A percentile compares a stretch with the other conserved stretches of the same genome.
These are phyloP conservation scores for Montipora capitata DNA, from an alignment of 92 coral and sea anemone genomes.

Conservation along the genomic window DNA sequence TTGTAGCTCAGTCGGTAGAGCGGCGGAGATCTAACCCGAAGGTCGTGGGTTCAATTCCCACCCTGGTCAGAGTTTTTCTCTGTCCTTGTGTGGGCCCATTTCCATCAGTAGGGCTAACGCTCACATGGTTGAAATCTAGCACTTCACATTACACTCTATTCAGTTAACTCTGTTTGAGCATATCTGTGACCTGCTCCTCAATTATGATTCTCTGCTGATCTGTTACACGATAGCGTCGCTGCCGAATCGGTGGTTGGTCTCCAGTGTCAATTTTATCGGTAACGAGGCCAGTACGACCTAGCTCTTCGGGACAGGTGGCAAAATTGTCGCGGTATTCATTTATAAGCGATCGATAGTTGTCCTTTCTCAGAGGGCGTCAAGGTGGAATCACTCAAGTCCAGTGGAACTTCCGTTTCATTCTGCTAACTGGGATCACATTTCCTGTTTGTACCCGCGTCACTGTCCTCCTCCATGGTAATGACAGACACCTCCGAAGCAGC, in stretches of 20 bases:
- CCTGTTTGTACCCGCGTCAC: background rate
- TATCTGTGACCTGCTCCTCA: background rate
- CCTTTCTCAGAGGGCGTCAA: constrained; percentile 7
- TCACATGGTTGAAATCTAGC: too few species aligned
- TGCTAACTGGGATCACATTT: too few species aligned
- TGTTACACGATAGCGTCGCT: constrained; percentile 74
- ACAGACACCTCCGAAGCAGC: constrained; percentile 41
- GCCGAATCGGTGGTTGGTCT: constrained; percentile 51
- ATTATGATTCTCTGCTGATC: constrained; percentile 64
- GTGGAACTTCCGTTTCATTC: too few species aligned
- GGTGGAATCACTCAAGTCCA: too few species aligned
- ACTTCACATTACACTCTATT: too few species aligned
- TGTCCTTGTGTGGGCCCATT: too few species aligned
- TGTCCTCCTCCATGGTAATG: background rate
- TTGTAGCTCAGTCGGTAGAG: too few species aligned
- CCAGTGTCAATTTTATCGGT: constrained; percentile 68
- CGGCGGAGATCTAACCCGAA: too few species aligned
- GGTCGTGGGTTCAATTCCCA: too few species aligned
- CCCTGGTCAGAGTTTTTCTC: too few species aligned
- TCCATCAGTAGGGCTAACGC: too few species aligned
- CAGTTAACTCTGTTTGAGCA: too few species aligned
- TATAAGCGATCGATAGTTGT: constrained; percentile 9
- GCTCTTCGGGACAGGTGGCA: constrained; percentile 48
- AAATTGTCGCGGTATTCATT: constrained; percentile 41
- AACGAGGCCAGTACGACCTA: constrained; percentile 73